Base-by-base conservation (phyloP, 2,888 invertebrate species). In the Mamestra brassicae region DNA sequence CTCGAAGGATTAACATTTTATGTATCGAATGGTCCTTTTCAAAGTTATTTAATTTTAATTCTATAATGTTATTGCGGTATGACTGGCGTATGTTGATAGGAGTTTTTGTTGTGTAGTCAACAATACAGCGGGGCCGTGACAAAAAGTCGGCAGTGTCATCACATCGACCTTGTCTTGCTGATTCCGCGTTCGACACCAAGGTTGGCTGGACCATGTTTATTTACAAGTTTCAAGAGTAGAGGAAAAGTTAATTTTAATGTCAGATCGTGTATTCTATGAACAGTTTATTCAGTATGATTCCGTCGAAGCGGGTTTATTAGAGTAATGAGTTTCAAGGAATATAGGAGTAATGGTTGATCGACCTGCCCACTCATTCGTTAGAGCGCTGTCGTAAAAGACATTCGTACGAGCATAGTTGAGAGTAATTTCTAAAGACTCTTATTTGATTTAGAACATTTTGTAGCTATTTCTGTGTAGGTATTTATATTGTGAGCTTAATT, bases 101-200 rank as follows among this genome's bases (percentile, higher is more conserved):
- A 76, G 74, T 84, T 89, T 85, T 81, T 89, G 85, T 87, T 83
- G 83, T 83, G 81, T 71, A 76, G 68, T 81, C 73, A 70, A 89
- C 88, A 88, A 89, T 89, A 82, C 71, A 78, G 74, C 78, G 78
- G 81, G 81, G 52, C 76, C 70, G 66, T 82, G 77, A 88, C 88
- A 90, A 94, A 94, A 94, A 92, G 84, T 87, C 65, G 13, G 87
- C 88, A 89, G 88, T 93, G 91, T 93, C 93, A 93, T 93, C 92
- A 83, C 72, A 81, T 71, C 86, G 92, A 90, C 94, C 94, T 94
- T 91, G 94, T 83, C 76, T 78, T 82, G 80, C 83, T 88, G 88
- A 93, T 93, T 95, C 93, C 93, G 94, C 89, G 90, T 93, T 92
- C 88, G 83, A 81, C 83, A 91, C 90, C 92, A 93, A 93, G 93